These are phyloP conservation scores for Sebastes dallii DNA, from an alignment of 2,797 vertebrate species.

Conservation along the genomic window DNA sequence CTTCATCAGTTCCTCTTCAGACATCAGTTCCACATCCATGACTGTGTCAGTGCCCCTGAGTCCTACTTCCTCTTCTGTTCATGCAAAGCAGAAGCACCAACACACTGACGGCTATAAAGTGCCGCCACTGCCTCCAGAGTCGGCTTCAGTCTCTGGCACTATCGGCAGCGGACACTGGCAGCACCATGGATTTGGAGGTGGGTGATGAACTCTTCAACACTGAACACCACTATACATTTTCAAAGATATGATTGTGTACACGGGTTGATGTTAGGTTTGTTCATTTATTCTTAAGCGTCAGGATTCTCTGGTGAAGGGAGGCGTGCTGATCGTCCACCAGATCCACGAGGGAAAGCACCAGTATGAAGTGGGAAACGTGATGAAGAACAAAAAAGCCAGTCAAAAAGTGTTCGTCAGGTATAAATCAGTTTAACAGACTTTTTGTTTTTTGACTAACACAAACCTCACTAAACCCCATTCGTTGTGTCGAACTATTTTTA, in stretches of 20 bases:
- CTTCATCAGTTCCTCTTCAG: slow-evolving; percentile 48
- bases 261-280: neutral
- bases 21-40: slow-evolving; percentile 34
- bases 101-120: neutral
- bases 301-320: slow-evolving; percentile 60
- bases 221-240: neutral
- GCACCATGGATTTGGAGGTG: slow-evolving; percentile 67
- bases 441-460: neutral
- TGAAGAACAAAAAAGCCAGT: slow-evolving; percentile 48
- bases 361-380: slow-evolving; percentile 77
- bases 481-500: neutral
- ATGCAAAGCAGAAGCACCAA: slow-evolving; percentile 29
- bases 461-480: neutral
- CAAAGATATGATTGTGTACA: neutral
- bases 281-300: slow-evolving; percentile 31
- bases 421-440: neutral
- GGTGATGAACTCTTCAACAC: slow-evolving; percentile 2
- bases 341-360: slow-evolving; percentile 74
- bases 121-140: rapidly evolving
- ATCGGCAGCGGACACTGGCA: neutral
- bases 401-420: slow-evolving; percentile 74
- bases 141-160: neutral
- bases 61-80: slow-evolving; percentile 45
- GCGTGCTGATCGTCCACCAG: slow-evolving; percentile 71
- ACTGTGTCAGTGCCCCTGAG: neutral